Evolutionary conservation across 2,113 vertebrate species (phyloP), one percentile per base, ranked within the genome.

Genomic region (Dasyprocta punctata): DNA sequence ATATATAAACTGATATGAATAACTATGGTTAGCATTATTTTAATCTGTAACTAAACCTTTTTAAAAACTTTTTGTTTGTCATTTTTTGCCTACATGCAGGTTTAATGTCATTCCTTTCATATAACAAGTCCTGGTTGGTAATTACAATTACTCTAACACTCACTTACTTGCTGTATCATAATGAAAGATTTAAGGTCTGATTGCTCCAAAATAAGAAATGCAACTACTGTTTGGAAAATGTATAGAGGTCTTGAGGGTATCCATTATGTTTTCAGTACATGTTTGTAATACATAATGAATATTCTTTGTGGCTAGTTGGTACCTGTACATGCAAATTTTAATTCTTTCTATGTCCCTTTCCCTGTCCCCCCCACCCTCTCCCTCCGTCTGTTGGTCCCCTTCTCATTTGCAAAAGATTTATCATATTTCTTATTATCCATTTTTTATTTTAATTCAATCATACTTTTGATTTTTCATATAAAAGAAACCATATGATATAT

Each of bases 11-110:
- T 83, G 13, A 88, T 75, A 71, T 81, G 78, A 89, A 78, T 89
- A 28, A 44, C 47, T 93, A 24, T 96, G 36, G 47, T 88, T 92
- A 84, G 4, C 58, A 96, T 89, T 17, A 78, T 90, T 94, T 94
- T 86, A 94, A 86, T 89, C 26, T 13, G 38, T 22, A 65, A 41
- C 2, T 5, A 80, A 94, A 80, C 11, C 11, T 44, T 36, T 95
- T 61, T 73, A 49, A 49, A 49, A 7, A 49, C 5, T 49, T 95
- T 94, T 86, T 24, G 1, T 88, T 16, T 49, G 3, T 87, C 44
- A n/a, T 63, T 58, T 86, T 96, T 86, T 83, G 38, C 26, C 11
- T 38, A 58, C 28, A 52, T 24, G 89, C 26, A 94, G 5, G 6
- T 81, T 83, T 89, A 86, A 82, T 83, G 8, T 33, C 65, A 86